These are phyloP conservation scores for Cercocebus atys DNA, from an alignment of 2,113 vertebrate genomes.

Conservation along the genomic window DNA sequence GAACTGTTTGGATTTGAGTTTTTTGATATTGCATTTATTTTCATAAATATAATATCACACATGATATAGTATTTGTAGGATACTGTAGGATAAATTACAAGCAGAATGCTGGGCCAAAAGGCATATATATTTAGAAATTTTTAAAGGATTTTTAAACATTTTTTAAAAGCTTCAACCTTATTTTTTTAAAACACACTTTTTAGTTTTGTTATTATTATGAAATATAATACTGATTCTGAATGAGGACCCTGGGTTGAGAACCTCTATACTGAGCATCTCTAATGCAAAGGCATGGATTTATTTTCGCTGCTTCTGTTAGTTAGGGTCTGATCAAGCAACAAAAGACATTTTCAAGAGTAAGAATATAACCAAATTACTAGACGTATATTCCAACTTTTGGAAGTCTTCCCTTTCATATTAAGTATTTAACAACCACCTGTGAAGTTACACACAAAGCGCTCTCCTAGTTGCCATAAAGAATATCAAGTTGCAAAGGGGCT, in stretches of 20 bases:
- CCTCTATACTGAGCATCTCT: not conserved
- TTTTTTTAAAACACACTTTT: not conserved
- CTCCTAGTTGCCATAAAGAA: not conserved
- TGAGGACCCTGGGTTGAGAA: not conserved
- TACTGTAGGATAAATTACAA: not conserved
- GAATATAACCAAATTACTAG: not conserved
- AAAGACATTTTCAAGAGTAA: not conserved
- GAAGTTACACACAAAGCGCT: not conserved
- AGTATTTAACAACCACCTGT: not conserved
- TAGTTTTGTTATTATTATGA: not conserved
- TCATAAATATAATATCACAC: not conserved
- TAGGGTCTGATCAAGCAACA: not conserved
- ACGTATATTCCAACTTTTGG: not conserved
- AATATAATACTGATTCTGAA: not conserved
- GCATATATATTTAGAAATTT: not conserved
- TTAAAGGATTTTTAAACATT: not conserved
- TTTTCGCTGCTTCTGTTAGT: not conserved
- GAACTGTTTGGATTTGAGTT: not conserved
- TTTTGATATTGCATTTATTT: not conserved
- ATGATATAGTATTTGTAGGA: not conserved
- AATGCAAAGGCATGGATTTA: not conserved
- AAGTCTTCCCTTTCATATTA: not conserved
- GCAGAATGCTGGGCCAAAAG: not conserved
- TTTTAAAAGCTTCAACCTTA: not conserved
- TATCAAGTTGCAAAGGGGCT: not conserved